Percentiles rank a stretch among this genome's conserved stretches.
Conservation (phyloP, 1,140 invertebrate species). For the Lepidurus apus region DNA sequence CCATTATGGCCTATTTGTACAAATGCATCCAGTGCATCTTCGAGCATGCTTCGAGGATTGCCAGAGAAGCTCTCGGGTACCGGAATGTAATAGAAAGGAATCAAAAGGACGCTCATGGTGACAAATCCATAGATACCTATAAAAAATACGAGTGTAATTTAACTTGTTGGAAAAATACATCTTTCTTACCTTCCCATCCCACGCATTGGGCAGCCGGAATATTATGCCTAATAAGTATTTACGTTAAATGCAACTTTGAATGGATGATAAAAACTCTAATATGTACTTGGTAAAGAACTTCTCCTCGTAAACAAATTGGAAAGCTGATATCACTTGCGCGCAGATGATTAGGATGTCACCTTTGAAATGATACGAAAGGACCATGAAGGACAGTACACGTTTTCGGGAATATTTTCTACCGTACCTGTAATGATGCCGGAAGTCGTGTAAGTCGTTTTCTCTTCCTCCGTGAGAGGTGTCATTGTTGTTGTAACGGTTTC, state of each 20-base stretch:
- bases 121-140: slow-evolving; percentile 75
- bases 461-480: background rate
- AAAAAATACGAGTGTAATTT: slow-evolving; percentile 80
- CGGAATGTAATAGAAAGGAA: slow-evolving; percentile 79
- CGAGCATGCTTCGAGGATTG: slow-evolving; percentile 70
- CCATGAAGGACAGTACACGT: background rate
- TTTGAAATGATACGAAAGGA: slow-evolving; percentile 50
- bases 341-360: slow-evolving; percentile 88
- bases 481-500: slow-evolving; percentile 58
- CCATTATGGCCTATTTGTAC: slow-evolving; percentile 68
- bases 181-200: slow-evolving; percentile 5
- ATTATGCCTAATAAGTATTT: background rate
- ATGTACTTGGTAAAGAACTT: slow-evolving; percentile 76
- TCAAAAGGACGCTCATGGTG: slow-evolving; percentile 63
- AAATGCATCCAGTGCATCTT: slow-evolving; percentile 79
- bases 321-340: slow-evolving; percentile 82
- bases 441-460: background rate
- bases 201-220: background rate
- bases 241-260: background rate
- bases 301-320: slow-evolving; percentile 92
- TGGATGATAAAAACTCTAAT: slow-evolving; percentile 68
- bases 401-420: background rate
- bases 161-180: background rate
- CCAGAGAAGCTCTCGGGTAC: slow-evolving; percentile 66
- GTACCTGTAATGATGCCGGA: slow-evolving; percentile 8